These are phyloP conservation scores for Agrochola circellaris DNA, from an alignment of 2,888 invertebrate genomes.

Conservation along the genomic window DNA sequence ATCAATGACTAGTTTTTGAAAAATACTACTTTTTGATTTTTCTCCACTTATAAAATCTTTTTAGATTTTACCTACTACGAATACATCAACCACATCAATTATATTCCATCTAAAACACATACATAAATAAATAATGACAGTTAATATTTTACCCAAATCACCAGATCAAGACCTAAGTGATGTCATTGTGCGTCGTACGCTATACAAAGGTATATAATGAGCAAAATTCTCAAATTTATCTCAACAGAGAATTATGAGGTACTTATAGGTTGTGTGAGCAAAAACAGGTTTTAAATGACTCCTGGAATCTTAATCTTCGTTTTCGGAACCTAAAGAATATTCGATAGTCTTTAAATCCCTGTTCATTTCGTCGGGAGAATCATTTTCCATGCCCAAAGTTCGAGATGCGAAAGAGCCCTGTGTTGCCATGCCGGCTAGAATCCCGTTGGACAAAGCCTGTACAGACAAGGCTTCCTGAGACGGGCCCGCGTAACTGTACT, in stretches of 20 bases:
- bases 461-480: slow-evolving; percentile 87
- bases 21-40: slow-evolving; percentile 58
- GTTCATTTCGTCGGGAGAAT: slow-evolving; percentile 85
- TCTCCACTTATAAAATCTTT: slow-evolving; percentile 46
- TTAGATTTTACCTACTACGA: slow-evolving; percentile 62
- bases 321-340: slow-evolving; percentile 84
- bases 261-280: slow-evolving; percentile 69
- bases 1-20: slow-evolving; percentile 74
- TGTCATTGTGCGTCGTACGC: slow-evolving; percentile 63
- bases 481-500: slow-evolving; percentile 88
- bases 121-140: slow-evolving; percentile 63
- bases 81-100: slow-evolving; percentile 71
- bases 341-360: slow-evolving; percentile 82
- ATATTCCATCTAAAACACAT: slow-evolving; percentile 74
- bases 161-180: slow-evolving; percentile 42
- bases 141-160: slow-evolving; percentile 56
- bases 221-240: slow-evolving; percentile 63
- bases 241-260: slow-evolving; percentile 73
- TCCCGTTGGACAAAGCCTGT: slow-evolving; percentile 87
- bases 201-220: slow-evolving; percentile 57
- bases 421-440: slow-evolving; percentile 85
- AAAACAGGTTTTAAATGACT: slow-evolving; percentile 51
- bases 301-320: slow-evolving; percentile 78
- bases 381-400: slow-evolving; percentile 79
- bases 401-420: slow-evolving; percentile 81